Evolutionary conservation across 2,113 vertebrate species (phyloP), one percentile per base, ranked within the genome.

Genomic region (Psilopogon haemacephalus): DNA sequence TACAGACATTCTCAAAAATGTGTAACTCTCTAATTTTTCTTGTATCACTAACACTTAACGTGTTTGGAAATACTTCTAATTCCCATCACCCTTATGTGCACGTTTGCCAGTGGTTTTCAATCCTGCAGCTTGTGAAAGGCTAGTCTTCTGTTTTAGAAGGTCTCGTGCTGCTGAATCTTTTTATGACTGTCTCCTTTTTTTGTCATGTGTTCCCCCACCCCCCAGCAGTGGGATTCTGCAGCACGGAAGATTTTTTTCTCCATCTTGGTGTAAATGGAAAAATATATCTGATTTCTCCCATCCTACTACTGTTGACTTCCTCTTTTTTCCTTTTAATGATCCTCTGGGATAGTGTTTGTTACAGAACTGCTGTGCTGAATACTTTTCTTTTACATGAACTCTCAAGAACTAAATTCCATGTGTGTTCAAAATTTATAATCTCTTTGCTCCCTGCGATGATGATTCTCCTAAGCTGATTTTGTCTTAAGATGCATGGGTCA

Each of bases 11-110:
- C n/a, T n/a, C n/a, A n/a, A n/a, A n/a, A n/a, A n/a, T n/a, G n/a
- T n/a, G n/a, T n/a, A n/a, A n/a, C n/a, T n/a, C n/a, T n/a, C n/a
- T n/a, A n/a, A n/a, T n/a, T n/a, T n/a, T n/a, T n/a, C n/a, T n/a
- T n/a, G n/a, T n/a, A n/a, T n/a, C n/a, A n/a, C n/a, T n/a, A n/a
- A n/a, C n/a, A n/a, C n/a, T n/a, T n/a, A n/a, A n/a, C n/a, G n/a
- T n/a, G n/a, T 91, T 89, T 90, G 89, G 75, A 86, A 86, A 46
- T 75, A 63, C 9, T 89, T 93, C 33, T 52, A 42, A 89, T 93
- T 95, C 65, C 40, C 38, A 35, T 93, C 52, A 71, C 24, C 11
- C 19, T 32, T 8, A 32, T 35, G 9, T 70, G 92, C 12, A 18
- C 67, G 12, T 85, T 89, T 91, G 48, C 73, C 28, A 56, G 44